These are phyloP conservation scores for Coracopsis vasa DNA, from an alignment of 2,113 vertebrate species.

Conservation along the genomic window DNA sequence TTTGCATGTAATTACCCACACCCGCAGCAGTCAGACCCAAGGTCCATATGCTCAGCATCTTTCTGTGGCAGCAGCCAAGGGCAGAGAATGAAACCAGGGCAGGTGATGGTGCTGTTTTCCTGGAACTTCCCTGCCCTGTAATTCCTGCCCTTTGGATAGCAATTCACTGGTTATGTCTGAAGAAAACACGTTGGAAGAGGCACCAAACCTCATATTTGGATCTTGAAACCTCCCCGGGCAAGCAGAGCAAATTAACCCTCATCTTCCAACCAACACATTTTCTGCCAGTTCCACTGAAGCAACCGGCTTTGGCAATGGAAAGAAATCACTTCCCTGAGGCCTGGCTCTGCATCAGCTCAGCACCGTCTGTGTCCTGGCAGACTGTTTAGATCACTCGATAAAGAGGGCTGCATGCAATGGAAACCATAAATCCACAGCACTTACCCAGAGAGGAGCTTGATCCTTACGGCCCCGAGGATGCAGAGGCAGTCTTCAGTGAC, in stretches of 20 bases:
- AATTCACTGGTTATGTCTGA: not conserved
- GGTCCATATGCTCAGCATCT: not conserved
- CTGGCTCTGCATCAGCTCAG: not conserved
- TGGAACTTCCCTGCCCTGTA: not conserved
- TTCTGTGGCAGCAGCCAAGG: not conserved
- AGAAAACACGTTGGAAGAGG: not conserved
- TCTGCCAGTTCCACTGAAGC: not conserved
- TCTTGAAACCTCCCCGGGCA: not conserved
- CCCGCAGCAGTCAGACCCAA: not conserved
- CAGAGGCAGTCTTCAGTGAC: constrained; percentile 42
- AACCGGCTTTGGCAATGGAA: not conserved
- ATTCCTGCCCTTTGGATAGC: not conserved
- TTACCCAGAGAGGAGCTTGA: constrained; percentile 39
- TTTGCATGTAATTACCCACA: not conserved
- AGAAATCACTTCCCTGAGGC: not conserved
- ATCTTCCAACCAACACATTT: not conserved
- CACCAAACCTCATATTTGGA: not conserved
- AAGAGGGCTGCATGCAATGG: not conserved
- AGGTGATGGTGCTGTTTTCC: not conserved
- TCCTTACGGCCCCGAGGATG: not conserved
- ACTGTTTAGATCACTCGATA: not conserved
- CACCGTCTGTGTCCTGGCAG: not conserved
- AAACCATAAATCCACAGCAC: not conserved
- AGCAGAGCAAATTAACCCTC: not conserved
- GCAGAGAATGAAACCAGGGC: not conserved